Evolutionary conservation across 1,140 invertebrate species (phyloP), one percentile per base, ranked within the genome.

Genomic region (Pseudomyrmex cubaensis): DNA sequence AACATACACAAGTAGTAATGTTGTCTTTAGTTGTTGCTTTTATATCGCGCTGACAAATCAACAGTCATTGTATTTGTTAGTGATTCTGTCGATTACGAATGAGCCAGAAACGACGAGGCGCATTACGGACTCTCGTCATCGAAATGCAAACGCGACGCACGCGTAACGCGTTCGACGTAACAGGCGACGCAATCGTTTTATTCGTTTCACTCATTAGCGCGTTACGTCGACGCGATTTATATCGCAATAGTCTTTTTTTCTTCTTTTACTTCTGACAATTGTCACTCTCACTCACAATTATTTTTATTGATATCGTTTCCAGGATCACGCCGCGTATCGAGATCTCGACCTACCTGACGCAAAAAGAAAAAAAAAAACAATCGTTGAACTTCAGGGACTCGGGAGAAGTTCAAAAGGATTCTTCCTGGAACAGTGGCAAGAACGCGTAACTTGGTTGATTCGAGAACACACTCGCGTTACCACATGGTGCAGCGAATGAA

Each of bases 261-360:
- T 4, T 20, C 15, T 12, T 3, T 1, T 35, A 25, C 44, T 2
- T 22, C 4, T n/a, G 62, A 78, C 56, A 22, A 59, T 69, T 72
- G 25, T 72, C 69, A 59, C 54, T 9, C 44, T 76, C 22, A 25
- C 22, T 70, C 20, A 5, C 35, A 0, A 20, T 25, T 2, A 2
- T 15, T 15, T 69, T 69, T 48, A 48, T 15, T 13, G 44, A 48
- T 78, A 67, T 72, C 66, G 46, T 80, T 80, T 80, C 3, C 76
- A 80, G 76, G 76, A 72, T 80, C 54, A 54, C 48, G 8, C 44
- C 64, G 64, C 54, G 57, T 66, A 48, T 77, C 75, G 75, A 48
- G 52, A 25, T 70, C 67, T 17, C 20, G 52, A 63, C 74, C 48
- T 44, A 63, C 13, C 46, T 35, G 44, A 46, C 66, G 22, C 54